Evolutionary conservation across 1,140 invertebrate species (phyloP), one percentile per base, ranked within the genome.

Genomic region (Scaptodrosophila lebanonensis): DNA sequence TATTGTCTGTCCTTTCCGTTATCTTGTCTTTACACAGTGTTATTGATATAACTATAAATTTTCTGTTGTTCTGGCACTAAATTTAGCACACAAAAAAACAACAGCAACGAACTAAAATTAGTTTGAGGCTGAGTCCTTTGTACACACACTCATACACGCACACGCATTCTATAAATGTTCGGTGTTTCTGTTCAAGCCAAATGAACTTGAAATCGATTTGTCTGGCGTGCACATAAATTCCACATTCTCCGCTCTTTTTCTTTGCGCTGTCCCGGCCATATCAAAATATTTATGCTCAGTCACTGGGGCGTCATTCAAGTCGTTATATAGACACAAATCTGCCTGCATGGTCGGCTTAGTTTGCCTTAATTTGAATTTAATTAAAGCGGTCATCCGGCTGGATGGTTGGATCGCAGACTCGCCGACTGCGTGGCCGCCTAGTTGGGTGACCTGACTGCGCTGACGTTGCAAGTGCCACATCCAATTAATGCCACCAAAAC

Each of bases 261-360:
- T 35, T 30, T 50, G 44, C 56, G 54, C 56, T 57, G 18, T n/a
- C n/a, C n/a, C 40, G 43, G 47, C 66, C 35, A 79, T 67, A 79
- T 70, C 66, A 62, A 67, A 72, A 77, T 79, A 77, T 77, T 77
- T 77, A 77, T 79, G 72, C 72, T 58, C 45, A 59, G 73, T 77
- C 72, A 77, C 73, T 77, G 72, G 73, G 72, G 72, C 72, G 73
- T 77, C 73, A 77, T 77, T 77, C 73, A 65, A 72, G 73, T 79
- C 63, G 58, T 67, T 63, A 53, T 22, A 35, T 43, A 30, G 13
- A 3, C 5, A 57, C 52, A 63, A 71, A 63, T 71, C 72, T 67
- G 45, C 68, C 63, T 29, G 59, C 68, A 77, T 68, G 68, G 32
- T 68, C 51, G 65, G 68, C 70, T 77, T 73, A 79, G 73, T 44